Conservation (phyloP, 2,797 vertebrate genomes). For the Coluber constrictor region DNA sequence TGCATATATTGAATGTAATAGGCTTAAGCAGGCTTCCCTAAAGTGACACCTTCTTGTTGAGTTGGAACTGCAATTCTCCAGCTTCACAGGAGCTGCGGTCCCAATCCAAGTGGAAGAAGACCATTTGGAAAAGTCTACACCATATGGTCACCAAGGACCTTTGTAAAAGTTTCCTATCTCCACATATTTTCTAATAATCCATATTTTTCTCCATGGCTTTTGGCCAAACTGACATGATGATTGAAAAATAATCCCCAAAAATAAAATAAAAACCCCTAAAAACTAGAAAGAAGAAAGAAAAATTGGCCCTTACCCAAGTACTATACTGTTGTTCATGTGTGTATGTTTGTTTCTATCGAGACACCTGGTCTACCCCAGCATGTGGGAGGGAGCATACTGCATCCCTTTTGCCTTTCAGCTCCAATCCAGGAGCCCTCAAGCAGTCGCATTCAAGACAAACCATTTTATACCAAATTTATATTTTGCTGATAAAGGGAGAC, state of each 20-base stretch:
- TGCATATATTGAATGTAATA: neutral
- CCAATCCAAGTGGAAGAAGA: neutral
- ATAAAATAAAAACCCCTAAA: neutral
- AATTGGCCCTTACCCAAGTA: neutral
- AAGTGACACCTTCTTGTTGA: neutral
- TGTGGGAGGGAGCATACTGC: too few relatives aligned
- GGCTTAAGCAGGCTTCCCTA: neutral
- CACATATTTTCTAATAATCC: neutral
- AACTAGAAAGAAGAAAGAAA: neutral
- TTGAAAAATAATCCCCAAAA: neutral
- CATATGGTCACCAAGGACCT: neutral
- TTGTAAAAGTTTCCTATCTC: neutral
- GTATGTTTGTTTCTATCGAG: too few relatives aligned
- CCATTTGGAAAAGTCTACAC: neutral
- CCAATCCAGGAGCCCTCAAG: too few relatives aligned
- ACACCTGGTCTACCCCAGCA: too few relatives aligned
- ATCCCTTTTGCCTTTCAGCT: too few relatives aligned
- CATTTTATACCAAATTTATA: too few relatives aligned
- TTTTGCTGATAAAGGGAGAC: too few relatives aligned
- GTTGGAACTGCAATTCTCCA: neutral
- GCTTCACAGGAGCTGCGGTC: neutral
- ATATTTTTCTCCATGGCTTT: neutral
- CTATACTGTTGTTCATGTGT: neutral
- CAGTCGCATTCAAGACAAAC: too few relatives aligned
- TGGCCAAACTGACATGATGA: neutral